Conservation (phyloP, 2,888 invertebrate species). For the Trichacis sp. region DNA sequence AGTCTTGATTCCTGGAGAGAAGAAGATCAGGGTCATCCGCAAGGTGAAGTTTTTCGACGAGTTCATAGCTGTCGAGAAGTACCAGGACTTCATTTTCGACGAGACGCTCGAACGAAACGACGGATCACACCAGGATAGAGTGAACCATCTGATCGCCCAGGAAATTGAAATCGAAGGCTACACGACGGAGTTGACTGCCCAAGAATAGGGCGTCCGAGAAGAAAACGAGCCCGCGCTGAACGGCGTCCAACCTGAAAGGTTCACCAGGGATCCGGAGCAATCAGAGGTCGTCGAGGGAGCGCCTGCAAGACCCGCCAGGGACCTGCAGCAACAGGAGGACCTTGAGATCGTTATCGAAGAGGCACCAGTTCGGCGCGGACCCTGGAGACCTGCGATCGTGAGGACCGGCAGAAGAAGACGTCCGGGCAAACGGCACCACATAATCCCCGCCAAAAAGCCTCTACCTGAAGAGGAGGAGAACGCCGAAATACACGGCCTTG, state of each 20-base stretch:
- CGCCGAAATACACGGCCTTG: not conserved
- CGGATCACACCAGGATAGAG: too few relatives aligned
- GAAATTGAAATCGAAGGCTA: too few relatives aligned
- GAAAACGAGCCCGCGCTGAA: too few relatives aligned
- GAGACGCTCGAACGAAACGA: too few relatives aligned
- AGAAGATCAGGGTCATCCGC: constrained; percentile 24
- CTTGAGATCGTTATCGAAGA: too few relatives aligned
- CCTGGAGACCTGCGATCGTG: not conserved
- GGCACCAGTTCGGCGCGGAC: not conserved
- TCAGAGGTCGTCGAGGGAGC: not conserved
- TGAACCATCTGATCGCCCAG: too few relatives aligned
- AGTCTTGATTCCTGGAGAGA: constrained; percentile 29
- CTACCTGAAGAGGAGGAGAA: not conserved
- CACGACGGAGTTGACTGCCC: too few relatives aligned
- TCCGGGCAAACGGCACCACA: not conserved
- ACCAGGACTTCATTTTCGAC: not conserved
- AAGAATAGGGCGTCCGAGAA: too few relatives aligned
- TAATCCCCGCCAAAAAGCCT: not conserved
- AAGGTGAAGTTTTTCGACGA: constrained; percentile 25
- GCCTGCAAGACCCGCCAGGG: not conserved
- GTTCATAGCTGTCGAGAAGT: not conserved
- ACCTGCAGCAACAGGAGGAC: too few relatives aligned
- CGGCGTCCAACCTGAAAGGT: too few relatives aligned
- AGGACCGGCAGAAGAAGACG: constrained; percentile 11
- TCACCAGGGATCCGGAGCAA: too few relatives aligned